Evolutionary conservation across 2,797 vertebrate species (phyloP).

Genomic region (Eremophila alpestris): DNA sequence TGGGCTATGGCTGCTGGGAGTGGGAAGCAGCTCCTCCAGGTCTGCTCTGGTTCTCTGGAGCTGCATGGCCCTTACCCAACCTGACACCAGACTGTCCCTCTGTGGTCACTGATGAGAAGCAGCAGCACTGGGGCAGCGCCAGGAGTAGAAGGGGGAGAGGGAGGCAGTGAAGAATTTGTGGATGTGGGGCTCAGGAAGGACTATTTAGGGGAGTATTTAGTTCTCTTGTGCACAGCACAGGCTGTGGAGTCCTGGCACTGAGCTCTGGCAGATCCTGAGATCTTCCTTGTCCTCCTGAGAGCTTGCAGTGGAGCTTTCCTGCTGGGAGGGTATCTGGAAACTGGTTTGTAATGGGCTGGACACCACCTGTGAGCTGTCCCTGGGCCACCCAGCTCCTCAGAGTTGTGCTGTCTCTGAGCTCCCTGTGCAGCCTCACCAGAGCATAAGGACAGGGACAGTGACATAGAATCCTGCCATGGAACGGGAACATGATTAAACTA

Average conservation of each 20-base stretch:
- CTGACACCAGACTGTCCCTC: background rate
- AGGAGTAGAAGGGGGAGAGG: background rate
- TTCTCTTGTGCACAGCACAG: background rate
- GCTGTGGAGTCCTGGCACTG: background rate
- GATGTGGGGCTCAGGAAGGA: background rate
- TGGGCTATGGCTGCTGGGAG: background rate
- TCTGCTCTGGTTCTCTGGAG: background rate
- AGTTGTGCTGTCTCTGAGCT: background rate
- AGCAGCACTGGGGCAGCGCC: background rate
- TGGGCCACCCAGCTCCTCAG: background rate
- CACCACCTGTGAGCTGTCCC: background rate
- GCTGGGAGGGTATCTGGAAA: background rate
- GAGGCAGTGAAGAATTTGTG: background rate
- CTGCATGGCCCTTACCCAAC: background rate
- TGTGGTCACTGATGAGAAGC: rapidly evolving
- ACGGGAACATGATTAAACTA: rapidly evolving
- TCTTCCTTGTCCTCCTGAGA: background rate
- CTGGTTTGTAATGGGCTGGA: background rate
- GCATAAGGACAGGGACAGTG: background rate
- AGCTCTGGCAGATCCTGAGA: background rate
- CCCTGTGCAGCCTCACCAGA: background rate
- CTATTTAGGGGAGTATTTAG: rapidly evolving
- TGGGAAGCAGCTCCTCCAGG: background rate
- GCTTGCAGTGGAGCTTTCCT: background rate
- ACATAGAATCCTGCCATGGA: rapidly evolving